Evolutionary conservation across 2,888 invertebrate genomes (phyloP).

Genomic region (Mycogona germanica): DNA sequence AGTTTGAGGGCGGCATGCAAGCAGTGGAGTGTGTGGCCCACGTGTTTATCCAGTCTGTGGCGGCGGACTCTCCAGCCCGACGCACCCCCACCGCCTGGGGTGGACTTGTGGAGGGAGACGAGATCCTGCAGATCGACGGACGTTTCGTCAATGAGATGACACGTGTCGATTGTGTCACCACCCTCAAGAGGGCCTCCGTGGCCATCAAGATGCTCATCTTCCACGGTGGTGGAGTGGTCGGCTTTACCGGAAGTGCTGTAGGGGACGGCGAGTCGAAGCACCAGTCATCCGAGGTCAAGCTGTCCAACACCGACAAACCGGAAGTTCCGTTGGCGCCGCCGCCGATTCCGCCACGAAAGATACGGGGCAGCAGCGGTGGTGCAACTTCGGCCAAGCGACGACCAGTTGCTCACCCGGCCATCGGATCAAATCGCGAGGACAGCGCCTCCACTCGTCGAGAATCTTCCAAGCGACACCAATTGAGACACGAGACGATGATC

Average conservation of each 20-base stretch:
- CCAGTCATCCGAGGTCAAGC: slow-evolving; percentile 8
- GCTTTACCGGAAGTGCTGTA: too few relatives aligned
- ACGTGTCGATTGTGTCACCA: slow-evolving; percentile 71
- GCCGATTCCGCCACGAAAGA: background rate
- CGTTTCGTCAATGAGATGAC: slow-evolving; percentile 65
- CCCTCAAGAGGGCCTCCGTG: slow-evolving; percentile 72
- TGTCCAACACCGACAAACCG: background rate
- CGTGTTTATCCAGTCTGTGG: slow-evolving; percentile 78
- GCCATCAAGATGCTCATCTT: slow-evolving; percentile 61
- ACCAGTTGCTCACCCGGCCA: background rate
- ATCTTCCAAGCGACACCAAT: background rate
- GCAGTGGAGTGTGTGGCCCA: slow-evolving; percentile 65
- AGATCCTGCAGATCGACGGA: slow-evolving; percentile 74
- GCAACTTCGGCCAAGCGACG: background rate
- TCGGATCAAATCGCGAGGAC: background rate
- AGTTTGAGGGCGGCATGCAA: slow-evolving; percentile 81
- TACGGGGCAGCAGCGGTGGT: slow-evolving; percentile 12
- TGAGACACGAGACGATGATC: background rate
- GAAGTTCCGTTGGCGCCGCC: background rate
- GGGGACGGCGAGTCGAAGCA: background rate
- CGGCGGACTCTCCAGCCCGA: slow-evolving; percentile 77
- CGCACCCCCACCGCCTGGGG: slow-evolving; percentile 72
- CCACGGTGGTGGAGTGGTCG: too few relatives aligned
- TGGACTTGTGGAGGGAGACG: slow-evolving; percentile 69
- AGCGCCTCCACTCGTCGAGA: background rate